These are phyloP conservation scores for Perithous albicinctus DNA, from an alignment of 2,888 invertebrate genomes.

Conservation along the genomic window DNA sequence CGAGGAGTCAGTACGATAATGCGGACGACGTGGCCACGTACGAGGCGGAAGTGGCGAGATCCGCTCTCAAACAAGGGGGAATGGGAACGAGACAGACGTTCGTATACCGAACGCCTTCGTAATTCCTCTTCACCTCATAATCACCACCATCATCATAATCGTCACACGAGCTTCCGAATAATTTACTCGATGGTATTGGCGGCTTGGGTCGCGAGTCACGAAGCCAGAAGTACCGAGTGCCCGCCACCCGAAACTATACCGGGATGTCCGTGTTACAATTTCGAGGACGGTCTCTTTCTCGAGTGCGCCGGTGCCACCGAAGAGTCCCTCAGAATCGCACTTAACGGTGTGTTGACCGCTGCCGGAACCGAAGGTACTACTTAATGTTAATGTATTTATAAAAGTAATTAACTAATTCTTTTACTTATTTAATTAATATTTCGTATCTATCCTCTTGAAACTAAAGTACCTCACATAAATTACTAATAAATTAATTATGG, in stretches of 20 bases:
- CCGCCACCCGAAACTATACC: conserved; percentile 92
- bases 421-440: background rate
- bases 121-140: conserved; percentile 55
- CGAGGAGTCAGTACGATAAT: conserved; percentile 80
- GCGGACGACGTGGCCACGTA: conserved; percentile 82
- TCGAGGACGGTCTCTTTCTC: conserved; percentile 95
- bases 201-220: conserved; percentile 79
- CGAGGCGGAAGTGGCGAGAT: conserved; percentile 82
- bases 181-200: conserved; percentile 79
- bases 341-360: conserved; percentile 87
- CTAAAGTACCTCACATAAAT: too few species aligned
- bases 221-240: conserved; percentile 86
- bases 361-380: conserved; percentile 86
- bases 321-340: conserved; percentile 89
- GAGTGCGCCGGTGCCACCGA: conserved; percentile 95
- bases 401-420: background rate
- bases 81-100: conserved; percentile 60
- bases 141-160: conserved; percentile 64
- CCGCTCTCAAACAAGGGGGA: conserved; percentile 64
- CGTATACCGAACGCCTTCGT: conserved; percentile 58
- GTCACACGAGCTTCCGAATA: conserved; percentile 71
- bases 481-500: too few species aligned
- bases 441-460: too few species aligned
- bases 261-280: conserved; percentile 96
- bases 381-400: background rate